phyloP scores from a whole-genome alignment of 64 coral and sea anemone species.

The Stichodactyla mertensii region DNA sequence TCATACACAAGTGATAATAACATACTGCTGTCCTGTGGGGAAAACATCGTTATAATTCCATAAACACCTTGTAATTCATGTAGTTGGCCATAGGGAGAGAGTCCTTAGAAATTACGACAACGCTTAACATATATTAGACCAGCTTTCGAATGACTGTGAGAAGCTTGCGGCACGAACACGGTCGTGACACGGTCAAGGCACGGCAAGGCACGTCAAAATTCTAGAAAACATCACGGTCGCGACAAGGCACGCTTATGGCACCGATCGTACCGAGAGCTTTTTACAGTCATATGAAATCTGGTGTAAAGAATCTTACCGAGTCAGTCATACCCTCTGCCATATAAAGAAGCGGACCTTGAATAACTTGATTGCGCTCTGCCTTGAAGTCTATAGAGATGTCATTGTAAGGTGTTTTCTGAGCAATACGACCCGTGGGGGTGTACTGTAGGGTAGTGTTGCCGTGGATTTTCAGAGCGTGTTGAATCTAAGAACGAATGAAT shows the following conservation, averaged over 20 bases:
- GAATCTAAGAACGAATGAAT: conserved; percentile 49
- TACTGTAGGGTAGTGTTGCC: conserved; percentile 77
- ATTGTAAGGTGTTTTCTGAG: conserved; percentile 48
- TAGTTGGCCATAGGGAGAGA: too few relatives aligned
- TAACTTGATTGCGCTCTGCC: conserved; percentile 26
- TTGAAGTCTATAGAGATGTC: conserved; percentile 81
- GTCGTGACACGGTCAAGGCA: too few relatives aligned
- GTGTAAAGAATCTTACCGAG: conserved; percentile 17
- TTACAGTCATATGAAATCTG: too few relatives aligned
- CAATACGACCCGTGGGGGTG: conserved; percentile 43
- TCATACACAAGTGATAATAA: conserved; percentile 48
- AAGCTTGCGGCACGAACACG: too few relatives aligned
- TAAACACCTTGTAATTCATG: too few relatives aligned
- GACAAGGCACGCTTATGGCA: too few relatives aligned
- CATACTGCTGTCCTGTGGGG: conserved; percentile 31
- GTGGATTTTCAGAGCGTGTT: conserved; percentile 72
- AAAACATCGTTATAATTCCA: neutral
- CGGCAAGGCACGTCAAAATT: too few relatives aligned
- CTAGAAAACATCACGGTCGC: too few relatives aligned
- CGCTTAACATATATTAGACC: too few relatives aligned
- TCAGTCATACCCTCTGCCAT: conserved; percentile 45
- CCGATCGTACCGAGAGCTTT: too few relatives aligned
- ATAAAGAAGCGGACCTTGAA: conserved; percentile 68
- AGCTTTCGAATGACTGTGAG: too few relatives aligned
- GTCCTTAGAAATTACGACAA: too few relatives aligned